Evolutionary conservation across 1,140 invertebrate species (phyloP), one percentile per base, ranked within the genome.

Genomic region (Trichomalopsis sarcophagae): DNA sequence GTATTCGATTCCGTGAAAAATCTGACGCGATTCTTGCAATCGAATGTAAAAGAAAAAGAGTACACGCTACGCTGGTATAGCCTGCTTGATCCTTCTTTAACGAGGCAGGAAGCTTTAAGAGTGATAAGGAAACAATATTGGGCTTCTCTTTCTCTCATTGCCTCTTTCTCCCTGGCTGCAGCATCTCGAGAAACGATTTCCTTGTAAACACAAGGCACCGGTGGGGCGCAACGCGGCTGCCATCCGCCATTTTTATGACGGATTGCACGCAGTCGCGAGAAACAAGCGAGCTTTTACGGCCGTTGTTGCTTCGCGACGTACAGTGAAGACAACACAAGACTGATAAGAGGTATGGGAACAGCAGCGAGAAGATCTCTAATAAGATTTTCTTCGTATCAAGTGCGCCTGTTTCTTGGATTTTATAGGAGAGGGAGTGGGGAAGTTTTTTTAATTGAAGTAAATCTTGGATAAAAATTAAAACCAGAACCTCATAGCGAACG

Each of bases 181-280:
- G 11, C 21, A 2, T 78, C 17, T 81, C 36, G 74, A 66, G 30
- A 86, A 86, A 82, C 85, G 83, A 86, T 86, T 82, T 21, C 69
- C 75, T 36, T 82, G 81, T 83, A 82, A 86, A 79, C 23, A 81
- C 73, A 14, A 30, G 68, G 50, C 74, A 33, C 69, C 30, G 21
- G 36, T 1, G 7, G 7, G 55, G 23, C 66, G 11, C 55, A 17
- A 75, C 55, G 62, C 73, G 71, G 47, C 81, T 86, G 76, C 47
- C 75, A 82, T 79, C 62, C 81, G 40, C 75, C 85, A 86, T 83
- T 86, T 86, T 86, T 86, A 86, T 86, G 85, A 86, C 68, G 69
- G 81, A 83, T 86, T 86, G 85, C 81, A 27, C 36, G 44, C 17
- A 80, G 33, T 21, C 14, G 68, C 9, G 11, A 30, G 50, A 50